Conservation (phyloP, 2,888 invertebrate species). For the Torymus auratus region DNA sequence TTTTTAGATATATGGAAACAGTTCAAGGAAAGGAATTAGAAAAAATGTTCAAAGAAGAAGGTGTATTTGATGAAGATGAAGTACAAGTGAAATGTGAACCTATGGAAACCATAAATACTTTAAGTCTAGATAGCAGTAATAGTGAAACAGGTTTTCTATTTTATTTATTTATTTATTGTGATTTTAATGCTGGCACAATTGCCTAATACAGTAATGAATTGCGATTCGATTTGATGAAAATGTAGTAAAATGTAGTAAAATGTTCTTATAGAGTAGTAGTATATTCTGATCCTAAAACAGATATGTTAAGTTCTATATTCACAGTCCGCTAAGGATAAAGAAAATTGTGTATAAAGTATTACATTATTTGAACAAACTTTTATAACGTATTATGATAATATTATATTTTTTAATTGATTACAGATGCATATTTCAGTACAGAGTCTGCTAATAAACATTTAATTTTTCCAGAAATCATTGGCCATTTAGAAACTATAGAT, state of each 20-base stretch:
- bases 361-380: no score
- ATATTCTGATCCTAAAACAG: no score
- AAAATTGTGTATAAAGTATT: no score
- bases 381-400: no score
- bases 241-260: no score
- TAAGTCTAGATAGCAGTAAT: conserved; percentile 62
- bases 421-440: neutral
- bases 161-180: no score
- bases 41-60: conserved; percentile 84
- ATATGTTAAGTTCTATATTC: no score
- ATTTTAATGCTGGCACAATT: no score
- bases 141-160: conserved; percentile 68
- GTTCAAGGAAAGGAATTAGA: conserved; percentile 86
- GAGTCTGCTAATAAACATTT: neutral
- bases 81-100: conserved; percentile 68
- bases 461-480: conserved; percentile 79
- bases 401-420: conserved; percentile 6
- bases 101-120: conserved; percentile 67
- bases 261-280: no score
- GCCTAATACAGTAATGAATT: no score
- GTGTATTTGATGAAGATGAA: conserved; percentile 82
- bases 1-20: conserved; percentile 74
- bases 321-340: no score
- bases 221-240: no score
- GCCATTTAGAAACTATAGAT: conserved; percentile 82